These are phyloP conservation scores for Ramphastos sulfuratus DNA, from an alignment of 2,113 vertebrate genomes.

Conservation along the genomic window DNA sequence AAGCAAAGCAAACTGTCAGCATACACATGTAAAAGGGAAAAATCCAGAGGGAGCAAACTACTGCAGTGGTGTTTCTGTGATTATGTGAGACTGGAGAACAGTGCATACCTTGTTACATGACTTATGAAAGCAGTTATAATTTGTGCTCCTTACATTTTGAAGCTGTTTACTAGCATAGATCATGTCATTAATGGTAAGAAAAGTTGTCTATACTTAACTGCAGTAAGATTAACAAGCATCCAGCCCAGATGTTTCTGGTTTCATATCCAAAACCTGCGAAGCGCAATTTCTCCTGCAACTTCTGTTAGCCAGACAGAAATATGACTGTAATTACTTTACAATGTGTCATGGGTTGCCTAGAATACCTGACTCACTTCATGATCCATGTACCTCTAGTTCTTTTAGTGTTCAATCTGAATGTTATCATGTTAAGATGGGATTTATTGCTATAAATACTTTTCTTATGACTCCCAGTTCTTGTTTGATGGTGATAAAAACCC, in stretches of 20 bases:
- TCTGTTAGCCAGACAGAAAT: neutral
- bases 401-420: constrained; percentile 15
- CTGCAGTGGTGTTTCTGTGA: constrained; percentile 44
- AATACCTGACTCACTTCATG: constrained; percentile 19
- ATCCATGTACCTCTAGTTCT: neutral
- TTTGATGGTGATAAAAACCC: constrained; percentile 24
- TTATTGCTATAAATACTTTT: constrained; percentile 59
- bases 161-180: neutral
- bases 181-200: neutral
- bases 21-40: constrained; percentile 45
- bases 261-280: neutral
- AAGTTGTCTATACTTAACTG: neutral
- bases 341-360: neutral
- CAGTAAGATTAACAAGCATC: rapidly evolving
- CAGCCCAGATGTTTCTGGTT: neutral
- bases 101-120: constrained; percentile 38
- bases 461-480: constrained; percentile 30
- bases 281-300: neutral
- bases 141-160: neutral
- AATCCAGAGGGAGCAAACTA: constrained; percentile 48
- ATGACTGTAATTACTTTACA: neutral
- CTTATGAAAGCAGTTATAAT: neutral
- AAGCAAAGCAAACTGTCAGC: constrained; percentile 42
- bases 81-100: constrained; percentile 49
- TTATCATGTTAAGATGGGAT: constrained; percentile 34